Evolutionary conservation across 2,888 invertebrate species (phyloP).

Genomic region (Molanna angustata): DNA sequence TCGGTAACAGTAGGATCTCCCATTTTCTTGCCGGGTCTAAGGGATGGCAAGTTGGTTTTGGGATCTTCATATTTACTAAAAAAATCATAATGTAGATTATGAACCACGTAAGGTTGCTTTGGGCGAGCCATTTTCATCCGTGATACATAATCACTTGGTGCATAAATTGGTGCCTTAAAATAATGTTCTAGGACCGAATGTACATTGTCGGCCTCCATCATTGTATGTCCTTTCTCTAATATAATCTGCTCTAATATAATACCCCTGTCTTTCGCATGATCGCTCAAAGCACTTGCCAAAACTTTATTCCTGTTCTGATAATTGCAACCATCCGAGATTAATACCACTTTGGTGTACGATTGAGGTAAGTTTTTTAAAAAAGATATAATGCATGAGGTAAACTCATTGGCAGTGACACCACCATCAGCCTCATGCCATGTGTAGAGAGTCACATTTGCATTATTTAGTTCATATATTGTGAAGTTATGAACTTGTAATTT

Average conservation of each 20-base stretch:
- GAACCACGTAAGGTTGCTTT: not conserved
- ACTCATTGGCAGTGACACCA: not conserved
- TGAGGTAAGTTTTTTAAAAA: not conserved
- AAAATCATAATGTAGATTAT: not conserved
- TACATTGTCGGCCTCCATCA: too few relatives aligned
- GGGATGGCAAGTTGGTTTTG: not conserved
- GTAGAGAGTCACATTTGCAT: too few relatives aligned
- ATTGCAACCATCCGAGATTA: not conserved
- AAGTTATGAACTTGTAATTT: slow-evolving; percentile 20
- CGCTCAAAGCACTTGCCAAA: not conserved
- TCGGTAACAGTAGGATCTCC: too few relatives aligned
- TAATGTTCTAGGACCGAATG: too few relatives aligned
- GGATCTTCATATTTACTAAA: not conserved
- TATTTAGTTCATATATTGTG: too few relatives aligned
- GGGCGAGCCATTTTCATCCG: not conserved
- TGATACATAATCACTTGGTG: too few relatives aligned
- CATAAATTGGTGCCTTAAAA: too few relatives aligned
- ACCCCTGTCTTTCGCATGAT: not conserved
- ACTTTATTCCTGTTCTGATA: not conserved
- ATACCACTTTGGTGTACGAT: not conserved
- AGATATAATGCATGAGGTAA: not conserved
- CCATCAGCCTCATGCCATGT: too few relatives aligned
- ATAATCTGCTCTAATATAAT: too few relatives aligned
- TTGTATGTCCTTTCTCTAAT: too few relatives aligned
- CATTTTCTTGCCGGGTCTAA: not conserved